Conservation (phyloP, 2,113 vertebrate genomes). For the Silurus glanis region DNA sequence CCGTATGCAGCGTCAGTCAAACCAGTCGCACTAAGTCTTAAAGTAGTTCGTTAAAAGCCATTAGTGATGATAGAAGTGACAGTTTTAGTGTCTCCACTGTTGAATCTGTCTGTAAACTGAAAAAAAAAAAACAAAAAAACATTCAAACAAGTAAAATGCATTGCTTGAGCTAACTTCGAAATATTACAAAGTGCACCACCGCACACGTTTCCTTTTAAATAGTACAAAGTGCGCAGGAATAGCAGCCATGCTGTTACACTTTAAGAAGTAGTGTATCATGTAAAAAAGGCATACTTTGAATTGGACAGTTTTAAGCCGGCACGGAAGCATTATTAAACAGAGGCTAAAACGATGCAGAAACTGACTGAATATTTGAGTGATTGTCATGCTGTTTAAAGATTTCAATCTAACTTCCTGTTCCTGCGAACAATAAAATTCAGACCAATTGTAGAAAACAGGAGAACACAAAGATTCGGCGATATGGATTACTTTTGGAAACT, state of each 20-base stretch:
- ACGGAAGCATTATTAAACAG: background rate
- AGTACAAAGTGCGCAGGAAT: background rate
- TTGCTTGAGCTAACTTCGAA: background rate
- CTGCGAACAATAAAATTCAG: background rate
- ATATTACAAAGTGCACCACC: background rate
- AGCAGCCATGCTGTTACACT: background rate
- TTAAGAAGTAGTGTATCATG: background rate
- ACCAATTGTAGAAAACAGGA: background rate
- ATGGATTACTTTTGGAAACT: background rate
- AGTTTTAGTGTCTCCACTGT: background rate
- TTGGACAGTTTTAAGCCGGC: no score
- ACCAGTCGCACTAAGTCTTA: background rate
- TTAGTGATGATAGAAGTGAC: background rate
- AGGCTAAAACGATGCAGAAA: background rate
- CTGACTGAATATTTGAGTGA: background rate
- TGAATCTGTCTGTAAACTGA: background rate
- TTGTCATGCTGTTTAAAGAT: background rate
- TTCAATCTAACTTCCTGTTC: background rate
- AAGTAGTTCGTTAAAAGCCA: no score
- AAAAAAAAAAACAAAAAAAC: background rate
- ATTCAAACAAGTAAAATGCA: background rate
- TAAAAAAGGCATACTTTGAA: background rate
- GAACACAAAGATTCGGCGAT: background rate
- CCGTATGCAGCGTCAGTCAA: background rate
- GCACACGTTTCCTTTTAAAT: background rate